Percentiles rank a stretch among this genome's conserved stretches.
Conservation (phyloP, 2,888 invertebrate genomes). For the Herminia tarsipennalis region DNA sequence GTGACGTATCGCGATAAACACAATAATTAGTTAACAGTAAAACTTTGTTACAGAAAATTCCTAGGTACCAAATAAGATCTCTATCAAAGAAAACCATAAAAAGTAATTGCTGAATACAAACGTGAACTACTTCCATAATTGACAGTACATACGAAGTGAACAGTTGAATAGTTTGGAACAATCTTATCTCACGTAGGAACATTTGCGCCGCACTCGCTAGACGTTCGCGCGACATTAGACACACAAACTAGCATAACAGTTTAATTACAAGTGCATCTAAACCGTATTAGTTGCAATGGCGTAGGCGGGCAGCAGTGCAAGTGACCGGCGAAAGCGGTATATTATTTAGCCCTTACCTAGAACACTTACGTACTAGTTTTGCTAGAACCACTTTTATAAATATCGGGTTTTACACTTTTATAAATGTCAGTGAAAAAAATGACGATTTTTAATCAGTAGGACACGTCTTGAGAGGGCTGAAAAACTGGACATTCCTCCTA, state of each 20-base stretch:
- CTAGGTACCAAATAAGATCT: too few species aligned
- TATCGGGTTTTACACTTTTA: too few species aligned
- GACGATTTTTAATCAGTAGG: too few species aligned
- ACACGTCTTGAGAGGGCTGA: too few species aligned
- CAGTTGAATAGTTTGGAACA: slow-evolving; percentile 29
- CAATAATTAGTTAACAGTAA: too few species aligned
- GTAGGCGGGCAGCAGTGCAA: slow-evolving; percentile 39
- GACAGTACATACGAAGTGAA: not conserved
- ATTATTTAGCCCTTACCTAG: too few species aligned
- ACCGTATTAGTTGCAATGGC: slow-evolving; percentile 61
- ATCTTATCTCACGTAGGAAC: slow-evolving; percentile 59
- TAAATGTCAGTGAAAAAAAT: too few species aligned
- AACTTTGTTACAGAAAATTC: too few species aligned
- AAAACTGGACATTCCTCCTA: too few species aligned
- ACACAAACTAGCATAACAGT: slow-evolving; percentile 77
- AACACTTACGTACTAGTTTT: not conserved
- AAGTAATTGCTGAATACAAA: not conserved
- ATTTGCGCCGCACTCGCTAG: slow-evolving; percentile 58
- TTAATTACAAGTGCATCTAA: slow-evolving; percentile 78
- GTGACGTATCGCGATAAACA: too few species aligned
- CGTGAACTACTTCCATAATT: not conserved
- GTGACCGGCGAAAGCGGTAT: slow-evolving; percentile 18
- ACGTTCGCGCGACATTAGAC: slow-evolving; percentile 70
- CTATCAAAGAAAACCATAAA: too few species aligned
- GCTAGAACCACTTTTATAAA: too few species aligned